Conservation (phyloP, 1,140 invertebrate genomes). For the Magallana angulata region DNA sequence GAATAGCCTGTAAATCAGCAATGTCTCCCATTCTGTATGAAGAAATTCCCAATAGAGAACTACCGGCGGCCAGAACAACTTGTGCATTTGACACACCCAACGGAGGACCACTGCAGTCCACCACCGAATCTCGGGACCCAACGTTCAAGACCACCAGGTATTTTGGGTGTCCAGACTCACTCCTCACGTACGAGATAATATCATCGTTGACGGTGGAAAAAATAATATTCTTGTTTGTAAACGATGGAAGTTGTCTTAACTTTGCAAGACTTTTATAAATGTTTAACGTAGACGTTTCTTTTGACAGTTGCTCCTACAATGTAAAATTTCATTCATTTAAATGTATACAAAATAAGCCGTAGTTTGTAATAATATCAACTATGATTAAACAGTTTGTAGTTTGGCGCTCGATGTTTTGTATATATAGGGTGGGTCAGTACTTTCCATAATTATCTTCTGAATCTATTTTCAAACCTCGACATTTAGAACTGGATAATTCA, state of each 20-base stretch:
- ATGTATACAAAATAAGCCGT: too few relatives aligned
- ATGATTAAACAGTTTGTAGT: too few relatives aligned
- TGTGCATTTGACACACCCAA: not conserved
- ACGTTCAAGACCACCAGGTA: conserved; percentile 23
- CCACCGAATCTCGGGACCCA: not conserved
- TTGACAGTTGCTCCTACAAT: not conserved
- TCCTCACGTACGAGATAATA: conserved; percentile 19
- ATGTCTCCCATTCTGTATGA: not conserved
- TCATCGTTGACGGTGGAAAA: not conserved
- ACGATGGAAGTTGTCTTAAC: not conserved
- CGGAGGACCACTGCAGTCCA: not conserved
- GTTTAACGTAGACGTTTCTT: not conserved
- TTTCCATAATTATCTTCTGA: too few relatives aligned
- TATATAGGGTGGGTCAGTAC: too few relatives aligned
- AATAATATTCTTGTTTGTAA: conserved; percentile 22
- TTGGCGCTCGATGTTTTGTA: too few relatives aligned
- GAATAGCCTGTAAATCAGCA: not conserved
- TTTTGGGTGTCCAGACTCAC: not conserved
- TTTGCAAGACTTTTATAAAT: conserved; percentile 15
- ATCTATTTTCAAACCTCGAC: conserved; percentile 61
- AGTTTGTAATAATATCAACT: too few relatives aligned
- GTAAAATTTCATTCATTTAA: not conserved
- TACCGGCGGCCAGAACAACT: not conserved
- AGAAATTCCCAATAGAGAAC: not conserved
- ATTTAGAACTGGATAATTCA: conserved; percentile 79